Evolutionary conservation across 2,113 vertebrate species (phyloP).

Genomic region (Datnioides undecimradiatus): DNA sequence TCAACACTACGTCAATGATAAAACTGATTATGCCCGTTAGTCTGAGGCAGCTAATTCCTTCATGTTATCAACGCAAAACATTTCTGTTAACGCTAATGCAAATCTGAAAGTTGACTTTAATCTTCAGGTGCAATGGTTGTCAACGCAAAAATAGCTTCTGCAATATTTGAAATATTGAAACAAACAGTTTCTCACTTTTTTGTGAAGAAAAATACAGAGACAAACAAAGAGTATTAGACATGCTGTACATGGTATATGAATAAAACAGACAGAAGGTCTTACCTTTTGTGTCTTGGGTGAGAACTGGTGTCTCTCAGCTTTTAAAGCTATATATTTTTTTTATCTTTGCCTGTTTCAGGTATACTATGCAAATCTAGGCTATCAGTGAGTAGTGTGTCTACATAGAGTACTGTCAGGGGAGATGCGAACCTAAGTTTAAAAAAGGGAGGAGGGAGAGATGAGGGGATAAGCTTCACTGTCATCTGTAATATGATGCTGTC

Average conservation of each 20-base stretch:
- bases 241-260: neutral
- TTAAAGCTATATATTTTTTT: conserved; percentile 3
- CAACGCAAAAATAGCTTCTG: too few relatives aligned
- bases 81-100: neutral
- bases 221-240: neutral
- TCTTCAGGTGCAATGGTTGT: neutral
- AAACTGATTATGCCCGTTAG: neutral
- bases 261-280: neutral
- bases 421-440: conserved; percentile 1
- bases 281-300: conserved; percentile 29
- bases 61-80: neutral
- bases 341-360: neutral
- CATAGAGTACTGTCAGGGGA: neutral
- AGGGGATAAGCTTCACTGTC: conserved; percentile 53
- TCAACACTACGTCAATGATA: conserved; percentile 20
- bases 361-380: neutral
- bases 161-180: too few relatives aligned
- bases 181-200: too few relatives aligned
- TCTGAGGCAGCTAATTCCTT: conserved; percentile 17
- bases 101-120: neutral
- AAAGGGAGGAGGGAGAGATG: conserved; percentile 37
- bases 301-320: conserved; percentile 1
- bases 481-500: conserved; percentile 3
- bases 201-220: neutral
- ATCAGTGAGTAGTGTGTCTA: conserved; percentile 9